Conservation (phyloP, 2,113 vertebrate genomes). For the Campylomormyrus numenius region DNA sequence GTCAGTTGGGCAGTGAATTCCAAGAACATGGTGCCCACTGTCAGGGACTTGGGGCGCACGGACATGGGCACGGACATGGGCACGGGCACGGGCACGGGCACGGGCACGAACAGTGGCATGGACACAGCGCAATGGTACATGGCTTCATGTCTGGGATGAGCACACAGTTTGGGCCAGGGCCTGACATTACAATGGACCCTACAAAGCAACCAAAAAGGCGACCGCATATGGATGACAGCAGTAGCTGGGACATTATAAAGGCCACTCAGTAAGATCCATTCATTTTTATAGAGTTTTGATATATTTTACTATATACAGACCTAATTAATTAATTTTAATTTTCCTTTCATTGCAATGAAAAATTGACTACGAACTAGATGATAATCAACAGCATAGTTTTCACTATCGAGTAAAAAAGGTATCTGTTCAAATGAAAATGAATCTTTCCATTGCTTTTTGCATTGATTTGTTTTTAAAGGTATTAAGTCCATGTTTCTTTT, state of each 20-base stretch:
- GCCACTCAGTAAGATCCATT: slow-evolving; percentile 80
- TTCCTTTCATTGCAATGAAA: not conserved
- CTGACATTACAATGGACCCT: slow-evolving; percentile 46
- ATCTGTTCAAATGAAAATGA: not conserved
- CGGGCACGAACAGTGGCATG: slow-evolving; percentile 45
- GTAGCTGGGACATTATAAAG: slow-evolving; percentile 86
- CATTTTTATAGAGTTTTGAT: not conserved
- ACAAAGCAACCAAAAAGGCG: slow-evolving; percentile 58
- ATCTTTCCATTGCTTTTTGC: not conserved
- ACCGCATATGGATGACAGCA: slow-evolving; percentile 68
- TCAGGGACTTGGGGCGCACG: slow-evolving; percentile 52
- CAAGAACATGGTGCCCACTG: slow-evolving; percentile 39
- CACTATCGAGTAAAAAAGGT: not conserved
- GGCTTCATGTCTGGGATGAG: slow-evolving; percentile 44
- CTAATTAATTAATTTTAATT: not conserved
- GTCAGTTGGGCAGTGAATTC: slow-evolving; percentile 29
- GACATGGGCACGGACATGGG: slow-evolving; percentile 51
- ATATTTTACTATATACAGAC: not conserved
- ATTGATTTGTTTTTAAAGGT: not conserved
- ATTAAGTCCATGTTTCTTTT: not conserved
- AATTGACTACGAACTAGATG: not conserved
- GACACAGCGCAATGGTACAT: slow-evolving; percentile 38
- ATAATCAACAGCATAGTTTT: not conserved
- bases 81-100: slow-evolving; percentile 57
- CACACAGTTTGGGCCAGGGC: slow-evolving; percentile 41